These are phyloP conservation scores for Centruroides vittatus DNA, from an alignment of 1,140 invertebrate species.

Conservation along the genomic window DNA sequence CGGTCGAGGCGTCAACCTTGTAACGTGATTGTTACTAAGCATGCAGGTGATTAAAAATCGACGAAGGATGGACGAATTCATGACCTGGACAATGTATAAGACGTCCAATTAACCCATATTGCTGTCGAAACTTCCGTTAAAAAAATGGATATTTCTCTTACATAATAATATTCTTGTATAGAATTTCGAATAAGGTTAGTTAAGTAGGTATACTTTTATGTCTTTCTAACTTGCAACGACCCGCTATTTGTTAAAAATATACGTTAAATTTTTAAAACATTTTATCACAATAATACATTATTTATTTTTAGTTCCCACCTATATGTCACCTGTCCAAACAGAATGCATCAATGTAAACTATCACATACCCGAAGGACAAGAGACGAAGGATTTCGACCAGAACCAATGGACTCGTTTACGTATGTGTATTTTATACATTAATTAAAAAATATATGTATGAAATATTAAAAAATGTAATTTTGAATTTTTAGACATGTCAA, in stretches of 20 bases:
- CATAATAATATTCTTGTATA: background rate
- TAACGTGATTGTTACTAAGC: too few relatives aligned
- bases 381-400: slow-evolving; percentile 61
- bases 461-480: background rate
- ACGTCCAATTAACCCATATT: too few relatives aligned
- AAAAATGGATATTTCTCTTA: background rate
- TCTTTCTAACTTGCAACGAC: background rate
- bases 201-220: background rate
- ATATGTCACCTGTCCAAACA: slow-evolving; percentile 82
- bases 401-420: slow-evolving; percentile 69
- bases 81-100: too few relatives aligned
- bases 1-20: too few relatives aligned
- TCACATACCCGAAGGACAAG: slow-evolving; percentile 68
- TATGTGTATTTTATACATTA: slow-evolving; percentile 35
- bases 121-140: too few relatives aligned
- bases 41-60: too few relatives aligned
- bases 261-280: slow-evolving; percentile 2
- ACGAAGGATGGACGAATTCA: too few relatives aligned
- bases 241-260: background rate
- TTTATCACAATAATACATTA: slow-evolving; percentile 19
- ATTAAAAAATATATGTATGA: background rate
- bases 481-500: slow-evolving; percentile 61
- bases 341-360: slow-evolving; percentile 91
- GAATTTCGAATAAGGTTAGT: background rate
- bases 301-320: slow-evolving; percentile 60